These are phyloP conservation scores for Vollenhovia emeryi DNA, from an alignment of 1,140 invertebrate species.

Conservation along the genomic window DNA sequence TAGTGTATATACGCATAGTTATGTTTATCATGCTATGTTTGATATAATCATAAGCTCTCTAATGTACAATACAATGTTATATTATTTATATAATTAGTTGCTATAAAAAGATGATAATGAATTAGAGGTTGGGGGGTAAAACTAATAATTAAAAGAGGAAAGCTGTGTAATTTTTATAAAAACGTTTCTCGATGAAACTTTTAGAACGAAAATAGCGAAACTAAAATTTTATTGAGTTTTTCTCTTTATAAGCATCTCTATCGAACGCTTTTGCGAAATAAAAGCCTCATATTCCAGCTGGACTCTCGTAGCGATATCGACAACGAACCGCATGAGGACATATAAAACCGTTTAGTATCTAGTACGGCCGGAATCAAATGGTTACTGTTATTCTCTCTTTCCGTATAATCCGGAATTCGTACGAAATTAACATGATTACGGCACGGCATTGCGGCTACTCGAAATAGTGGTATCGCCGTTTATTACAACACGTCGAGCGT, in stretches of 20 bases:
- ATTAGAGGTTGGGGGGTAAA: not conserved
- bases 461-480: constrained; percentile 41
- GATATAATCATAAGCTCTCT: not conserved
- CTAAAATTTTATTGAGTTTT: constrained; percentile 14
- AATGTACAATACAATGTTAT: not conserved
- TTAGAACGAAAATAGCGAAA: not conserved
- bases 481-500: constrained; percentile 32
- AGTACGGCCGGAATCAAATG: constrained; percentile 73
- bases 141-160: not conserved
- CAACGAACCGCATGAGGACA: not conserved
- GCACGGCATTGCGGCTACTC: constrained; percentile 3
- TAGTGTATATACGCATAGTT: not conserved
- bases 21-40: not conserved
- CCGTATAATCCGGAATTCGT: constrained; percentile 70
- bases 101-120: not conserved
- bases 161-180: not conserved
- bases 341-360: constrained; percentile 54
- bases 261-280: constrained; percentile 44
- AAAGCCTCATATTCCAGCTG: constrained; percentile 25
- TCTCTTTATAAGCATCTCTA: not conserved
- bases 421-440: constrained; percentile 73
- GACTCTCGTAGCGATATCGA: not conserved
- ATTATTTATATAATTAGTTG: not conserved
- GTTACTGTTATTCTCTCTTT: constrained; percentile 79
- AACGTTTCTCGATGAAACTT: not conserved